phyloP scores from a whole-genome alignment of 2,113 vertebrate genomes.

The Passerina amoena region DNA sequence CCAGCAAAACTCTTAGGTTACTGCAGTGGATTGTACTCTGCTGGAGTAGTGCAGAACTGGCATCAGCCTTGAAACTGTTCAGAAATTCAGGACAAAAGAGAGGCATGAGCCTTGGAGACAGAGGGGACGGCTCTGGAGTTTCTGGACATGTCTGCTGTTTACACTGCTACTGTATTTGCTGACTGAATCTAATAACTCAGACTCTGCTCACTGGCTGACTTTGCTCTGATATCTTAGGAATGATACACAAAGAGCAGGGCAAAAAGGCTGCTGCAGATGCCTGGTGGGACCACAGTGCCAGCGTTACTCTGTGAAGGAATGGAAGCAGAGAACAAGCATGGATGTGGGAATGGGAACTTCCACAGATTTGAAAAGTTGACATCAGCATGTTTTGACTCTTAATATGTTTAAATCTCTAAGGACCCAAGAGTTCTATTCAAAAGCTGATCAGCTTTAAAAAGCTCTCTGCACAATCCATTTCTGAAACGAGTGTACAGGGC shows the following conservation, averaged over 20 bases:
- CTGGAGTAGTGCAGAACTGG: background rate
- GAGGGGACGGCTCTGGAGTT: background rate
- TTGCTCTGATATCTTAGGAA: slow-evolving; percentile 29
- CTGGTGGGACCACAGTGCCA: background rate
- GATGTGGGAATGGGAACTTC: background rate
- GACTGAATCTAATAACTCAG: background rate
- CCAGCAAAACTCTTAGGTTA: background rate
- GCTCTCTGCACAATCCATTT: background rate
- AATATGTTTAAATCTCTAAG: background rate
- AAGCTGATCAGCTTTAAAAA: background rate
- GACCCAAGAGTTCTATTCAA: background rate
- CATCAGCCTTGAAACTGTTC: background rate
- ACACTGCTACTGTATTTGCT: slow-evolving; percentile 23
- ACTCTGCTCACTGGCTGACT: background rate
- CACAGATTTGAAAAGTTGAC: background rate
- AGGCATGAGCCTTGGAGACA: background rate
- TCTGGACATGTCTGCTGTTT: background rate
- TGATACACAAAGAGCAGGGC: slow-evolving; percentile 10
- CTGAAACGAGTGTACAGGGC: background rate
- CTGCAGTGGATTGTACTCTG: background rate
- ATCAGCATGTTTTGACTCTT: background rate
- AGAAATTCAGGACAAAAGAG: background rate
- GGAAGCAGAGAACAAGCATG: background rate
- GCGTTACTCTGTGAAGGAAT: background rate
- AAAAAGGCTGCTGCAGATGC: background rate